These are phyloP conservation scores for Cryptotermes secundus DNA, from an alignment of 1,140 invertebrate species.

Conservation along the genomic window DNA sequence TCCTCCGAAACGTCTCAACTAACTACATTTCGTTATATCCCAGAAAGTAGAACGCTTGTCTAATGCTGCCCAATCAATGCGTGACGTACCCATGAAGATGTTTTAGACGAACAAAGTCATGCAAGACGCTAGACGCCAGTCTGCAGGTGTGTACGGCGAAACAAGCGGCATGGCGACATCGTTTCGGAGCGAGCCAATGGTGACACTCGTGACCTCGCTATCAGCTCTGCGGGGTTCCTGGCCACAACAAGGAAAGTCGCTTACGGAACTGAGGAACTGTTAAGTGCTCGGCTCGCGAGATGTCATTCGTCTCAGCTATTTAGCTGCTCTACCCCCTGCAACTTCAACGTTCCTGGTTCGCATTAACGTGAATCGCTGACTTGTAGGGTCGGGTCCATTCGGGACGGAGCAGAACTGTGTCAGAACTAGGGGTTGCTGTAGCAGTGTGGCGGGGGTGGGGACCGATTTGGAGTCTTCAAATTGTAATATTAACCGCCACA, in stretches of 20 bases:
- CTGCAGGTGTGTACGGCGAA: too few species aligned
- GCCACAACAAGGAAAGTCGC: conserved; percentile 9
- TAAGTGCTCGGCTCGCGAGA: not conserved
- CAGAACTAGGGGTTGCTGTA: not conserved
- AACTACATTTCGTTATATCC: too few species aligned
- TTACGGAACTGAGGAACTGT: not conserved
- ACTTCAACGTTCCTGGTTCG: not conserved
- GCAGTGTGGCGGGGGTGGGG: too few species aligned
- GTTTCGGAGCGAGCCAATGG: not conserved
- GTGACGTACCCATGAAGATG: too few species aligned
- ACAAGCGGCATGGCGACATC: not conserved
- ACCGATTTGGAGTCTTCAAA: too few species aligned
- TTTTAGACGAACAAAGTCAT: too few species aligned
- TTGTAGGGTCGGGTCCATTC: too few species aligned
- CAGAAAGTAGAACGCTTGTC: too few species aligned
- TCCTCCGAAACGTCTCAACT: too few species aligned
- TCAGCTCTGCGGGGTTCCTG: not conserved
- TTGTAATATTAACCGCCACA: too few species aligned
- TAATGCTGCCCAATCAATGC: too few species aligned
- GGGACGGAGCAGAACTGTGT: not conserved
- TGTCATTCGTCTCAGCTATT: conserved; percentile 15
- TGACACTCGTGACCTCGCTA: not conserved
- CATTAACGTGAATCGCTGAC: not conserved
- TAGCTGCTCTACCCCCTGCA: not conserved
- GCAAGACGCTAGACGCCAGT: not conserved